These are phyloP conservation scores for Apamea sordens DNA, from an alignment of 2,888 invertebrate species.

Conservation along the genomic window DNA sequence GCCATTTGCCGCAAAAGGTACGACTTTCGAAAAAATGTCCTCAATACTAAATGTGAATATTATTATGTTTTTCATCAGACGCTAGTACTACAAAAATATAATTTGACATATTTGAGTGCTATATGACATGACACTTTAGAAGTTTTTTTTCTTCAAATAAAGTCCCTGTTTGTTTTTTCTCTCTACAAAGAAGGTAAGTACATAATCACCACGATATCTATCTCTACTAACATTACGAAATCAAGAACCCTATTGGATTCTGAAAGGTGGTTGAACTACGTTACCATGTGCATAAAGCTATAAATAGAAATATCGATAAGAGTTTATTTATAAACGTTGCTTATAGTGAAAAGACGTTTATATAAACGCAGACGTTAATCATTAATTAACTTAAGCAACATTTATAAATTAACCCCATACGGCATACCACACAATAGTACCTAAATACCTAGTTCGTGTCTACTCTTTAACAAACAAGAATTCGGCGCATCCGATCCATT, in stretches of 20 bases:
- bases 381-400: not conserved
- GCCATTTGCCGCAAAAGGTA: slow-evolving; percentile 6
- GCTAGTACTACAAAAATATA: slow-evolving; percentile 5
- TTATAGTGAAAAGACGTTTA: not conserved
- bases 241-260: slow-evolving; percentile 42
- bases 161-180: slow-evolving; percentile 44
- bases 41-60: slow-evolving; percentile 30
- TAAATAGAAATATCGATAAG: slow-evolving; percentile 33
- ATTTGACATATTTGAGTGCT: slow-evolving; percentile 63
- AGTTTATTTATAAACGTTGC: slow-evolving; percentile 7
- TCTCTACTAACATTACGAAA: slow-evolving; percentile 40
- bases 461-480: slow-evolving; percentile 16
- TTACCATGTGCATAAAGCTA: slow-evolving; percentile 56
- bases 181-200: slow-evolving; percentile 59
- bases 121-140: slow-evolving; percentile 51
- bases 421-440: not conserved
- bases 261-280: slow-evolving; percentile 67
- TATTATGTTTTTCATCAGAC: slow-evolving; percentile 26
- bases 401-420: not conserved
- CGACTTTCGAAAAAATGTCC: slow-evolving; percentile 48
- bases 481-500: slow-evolving; percentile 5
- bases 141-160: slow-evolving; percentile 29
- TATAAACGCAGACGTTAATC: not conserved
- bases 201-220: slow-evolving; percentile 38
- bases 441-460: not conserved